Evolutionary conservation across 2,797 vertebrate species (phyloP), one percentile per base, ranked within the genome.

Genomic region (Aselliscus stoliczkanus): DNA sequence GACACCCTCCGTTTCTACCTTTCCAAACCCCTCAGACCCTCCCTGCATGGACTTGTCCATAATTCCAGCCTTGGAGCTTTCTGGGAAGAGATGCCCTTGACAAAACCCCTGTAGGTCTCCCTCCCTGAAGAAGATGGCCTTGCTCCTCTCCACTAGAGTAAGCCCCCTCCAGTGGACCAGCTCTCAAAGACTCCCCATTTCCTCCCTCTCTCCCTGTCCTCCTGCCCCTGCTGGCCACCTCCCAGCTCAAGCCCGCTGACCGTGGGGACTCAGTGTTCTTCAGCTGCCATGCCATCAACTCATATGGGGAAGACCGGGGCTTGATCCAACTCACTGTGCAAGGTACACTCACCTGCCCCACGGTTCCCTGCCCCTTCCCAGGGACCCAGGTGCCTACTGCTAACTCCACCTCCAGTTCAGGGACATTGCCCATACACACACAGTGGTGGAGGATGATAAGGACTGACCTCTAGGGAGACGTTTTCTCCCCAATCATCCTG

Each of bases 251-350:
- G 96, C 99, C 99, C 14, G 99, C 99, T 0, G 99, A 99, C 97
- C 99, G 99, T 0, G 99, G 99, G 90, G 99, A 99, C 98, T 99
- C 99, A 0, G 99, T 99, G 95, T 99, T 99, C 98, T 99, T 99
- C 98, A 99, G 99, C 94, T 99, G 99, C 97, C 99, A 99, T 0
- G 99, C 99, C 90, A 99, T 99, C 98, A 99, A 99, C 98, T 99
- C 99, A 0, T 99, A 99, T 0, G 99, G 99, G 73, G 99, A 99
- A 96, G 99, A 99, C 96, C 98, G 99, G 91, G 99, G 99, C 42
- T 98, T 99, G 97, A 99, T 99, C 98, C 99, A 99, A 94, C 99
- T 99, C 98, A 99, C 99, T 0, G 99, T 99, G 93, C 99, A 99
- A 99, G 99, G 99, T 99, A 98, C 31, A 86, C 7, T 0, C 1